Percentiles rank a stretch among this genome's conserved stretches.
phyloP scores from a whole-genome alignment of 2,888 invertebrate genomes.

The Cryptus armator region DNA sequence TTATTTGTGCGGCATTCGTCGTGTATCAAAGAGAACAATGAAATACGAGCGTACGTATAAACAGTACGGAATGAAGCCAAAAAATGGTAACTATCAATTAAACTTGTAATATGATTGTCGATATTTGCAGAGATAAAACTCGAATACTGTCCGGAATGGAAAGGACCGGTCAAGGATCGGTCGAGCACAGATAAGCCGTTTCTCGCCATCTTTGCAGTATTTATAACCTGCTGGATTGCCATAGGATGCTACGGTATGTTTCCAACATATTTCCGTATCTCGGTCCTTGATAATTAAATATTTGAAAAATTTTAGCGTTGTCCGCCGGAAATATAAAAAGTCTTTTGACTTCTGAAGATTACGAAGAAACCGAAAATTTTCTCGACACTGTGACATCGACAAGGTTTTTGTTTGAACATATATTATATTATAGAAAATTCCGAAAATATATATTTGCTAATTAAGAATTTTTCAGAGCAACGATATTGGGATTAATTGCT shows the following conservation, averaged over 20 bases:
- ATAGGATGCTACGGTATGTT: slow-evolving; percentile 92
- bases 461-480: slow-evolving; percentile 86
- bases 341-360: slow-evolving; percentile 93
- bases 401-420: slow-evolving; percentile 70
- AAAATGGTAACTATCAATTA: slow-evolving; percentile 14
- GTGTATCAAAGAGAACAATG: no score
- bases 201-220: slow-evolving; percentile 92
- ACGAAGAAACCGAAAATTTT: slow-evolving; percentile 90
- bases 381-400: slow-evolving; percentile 71
- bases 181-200: slow-evolving; percentile 97
- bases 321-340: slow-evolving; percentile 91
- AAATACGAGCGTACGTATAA: no score
- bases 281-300: background rate
- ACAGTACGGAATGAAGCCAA: no score
- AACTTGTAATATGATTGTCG: no score
- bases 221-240: slow-evolving; percentile 92
- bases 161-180: slow-evolving; percentile 92
- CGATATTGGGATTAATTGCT: slow-evolving; percentile 88
- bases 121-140: slow-evolving; percentile 90
- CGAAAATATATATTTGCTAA: background rate
- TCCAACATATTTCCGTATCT: background rate
- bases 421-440: background rate
- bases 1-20: no score
- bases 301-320: slow-evolving; percentile 87
- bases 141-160: slow-evolving; percentile 92